Percentiles rank a stretch among this genome's conserved stretches.
phyloP scores from a whole-genome alignment of 2,113 vertebrate species.

The Chaetura pelagica region DNA sequence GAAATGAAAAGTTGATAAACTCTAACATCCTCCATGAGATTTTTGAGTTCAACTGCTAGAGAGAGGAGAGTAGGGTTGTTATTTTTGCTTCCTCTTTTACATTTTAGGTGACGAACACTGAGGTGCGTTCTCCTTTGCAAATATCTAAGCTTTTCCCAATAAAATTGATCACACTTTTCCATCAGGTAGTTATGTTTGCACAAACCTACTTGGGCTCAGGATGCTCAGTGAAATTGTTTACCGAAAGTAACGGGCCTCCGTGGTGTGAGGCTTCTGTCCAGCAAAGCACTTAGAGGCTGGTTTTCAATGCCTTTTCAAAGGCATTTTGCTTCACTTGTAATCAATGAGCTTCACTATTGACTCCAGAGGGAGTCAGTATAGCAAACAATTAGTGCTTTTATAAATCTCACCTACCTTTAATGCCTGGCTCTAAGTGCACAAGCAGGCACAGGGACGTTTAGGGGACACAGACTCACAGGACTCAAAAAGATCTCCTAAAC shows the following conservation, averaged over 20 bases:
- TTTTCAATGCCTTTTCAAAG: conserved; percentile 70
- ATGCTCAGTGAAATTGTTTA: conserved; percentile 36
- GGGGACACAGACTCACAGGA: neutral
- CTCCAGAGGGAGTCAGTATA: conserved; percentile 52
- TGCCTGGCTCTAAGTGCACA: conserved; percentile 7
- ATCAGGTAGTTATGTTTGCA: conserved; percentile 37
- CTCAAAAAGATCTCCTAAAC: neutral
- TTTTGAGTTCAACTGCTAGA: neutral
- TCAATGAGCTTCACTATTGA: conserved; percentile 58
- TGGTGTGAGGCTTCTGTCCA: conserved; percentile 52
- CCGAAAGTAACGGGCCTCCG: neutral
- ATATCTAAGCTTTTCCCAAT: conserved; percentile 12
- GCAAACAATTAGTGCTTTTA: conserved; percentile 62
- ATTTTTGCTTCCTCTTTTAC: neutral
- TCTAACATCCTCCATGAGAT: neutral
- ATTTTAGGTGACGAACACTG: neutral
- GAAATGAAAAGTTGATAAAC: neutral
- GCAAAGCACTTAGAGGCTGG: conserved; percentile 61
- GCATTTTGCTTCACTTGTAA: conserved; percentile 49
- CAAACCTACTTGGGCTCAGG: neutral
- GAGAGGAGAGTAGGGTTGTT: neutral
- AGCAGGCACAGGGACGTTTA: neutral
- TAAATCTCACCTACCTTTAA: conserved; percentile 61
- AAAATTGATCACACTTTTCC: conserved; percentile 52
- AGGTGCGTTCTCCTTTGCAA: neutral